Percentiles rank a stretch among this genome's conserved stretches.
Evolutionary conservation across 1,140 invertebrate species (phyloP).

Genomic region (Cyclargus thomasi): DNA sequence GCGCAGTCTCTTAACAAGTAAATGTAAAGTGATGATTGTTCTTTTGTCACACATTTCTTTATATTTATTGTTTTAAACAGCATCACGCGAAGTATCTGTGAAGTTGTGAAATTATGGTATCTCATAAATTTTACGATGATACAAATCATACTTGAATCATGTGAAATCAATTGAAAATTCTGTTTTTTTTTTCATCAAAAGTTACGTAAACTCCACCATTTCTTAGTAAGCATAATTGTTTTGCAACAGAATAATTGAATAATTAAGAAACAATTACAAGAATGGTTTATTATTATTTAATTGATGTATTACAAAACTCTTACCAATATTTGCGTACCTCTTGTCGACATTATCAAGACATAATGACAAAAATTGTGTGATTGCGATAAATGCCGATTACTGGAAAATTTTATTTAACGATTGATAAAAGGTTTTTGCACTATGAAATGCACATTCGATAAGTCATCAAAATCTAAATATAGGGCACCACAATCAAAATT

Average conservation of each 20-base stretch:
- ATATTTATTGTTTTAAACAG: too few species aligned
- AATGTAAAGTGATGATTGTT: too few species aligned
- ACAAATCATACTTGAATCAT: too few species aligned
- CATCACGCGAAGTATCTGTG: too few species aligned
- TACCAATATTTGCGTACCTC: conserved; percentile 11
- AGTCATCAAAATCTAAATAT: neutral
- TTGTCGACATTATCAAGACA: neutral
- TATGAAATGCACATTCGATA: neutral
- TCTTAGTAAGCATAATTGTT: neutral
- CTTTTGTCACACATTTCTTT: too few species aligned
- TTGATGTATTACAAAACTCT: neutral
- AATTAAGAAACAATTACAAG: neutral
- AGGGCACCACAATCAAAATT: neutral
- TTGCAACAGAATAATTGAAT: neutral
- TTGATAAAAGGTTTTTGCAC: conserved; percentile 12
- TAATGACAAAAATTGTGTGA: neutral
- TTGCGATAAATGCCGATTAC: neutral
- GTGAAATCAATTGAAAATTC: too few species aligned
- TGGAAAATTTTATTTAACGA: neutral
- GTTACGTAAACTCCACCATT: too few species aligned
- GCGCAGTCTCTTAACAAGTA: neutral
- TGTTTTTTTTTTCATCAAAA: too few species aligned
- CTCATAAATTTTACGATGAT: too few species aligned
- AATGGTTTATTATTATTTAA: neutral
- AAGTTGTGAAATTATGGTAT: too few species aligned